Evolutionary conservation across 2,113 vertebrate genomes (phyloP).

Genomic region (Semicossyphus pulcher): DNA sequence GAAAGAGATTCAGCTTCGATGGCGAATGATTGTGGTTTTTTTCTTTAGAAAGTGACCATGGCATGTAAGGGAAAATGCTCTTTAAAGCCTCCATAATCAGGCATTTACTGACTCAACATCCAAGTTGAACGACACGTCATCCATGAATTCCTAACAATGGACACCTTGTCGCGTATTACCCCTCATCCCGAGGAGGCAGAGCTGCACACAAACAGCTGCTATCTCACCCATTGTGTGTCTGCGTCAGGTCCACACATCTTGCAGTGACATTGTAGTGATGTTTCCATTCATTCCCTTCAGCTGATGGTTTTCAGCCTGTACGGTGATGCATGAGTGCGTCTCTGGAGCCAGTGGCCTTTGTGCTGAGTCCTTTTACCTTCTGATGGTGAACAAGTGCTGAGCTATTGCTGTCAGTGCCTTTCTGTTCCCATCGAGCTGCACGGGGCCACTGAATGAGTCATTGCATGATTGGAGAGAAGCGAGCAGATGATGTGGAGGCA

Average conservation of each 20-base stretch:
- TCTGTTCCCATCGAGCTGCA: not conserved
- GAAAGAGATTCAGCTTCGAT: too few relatives aligned
- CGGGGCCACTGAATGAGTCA: slow-evolving; percentile 16
- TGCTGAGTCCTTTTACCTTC: slow-evolving; percentile 7
- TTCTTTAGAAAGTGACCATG: too few relatives aligned
- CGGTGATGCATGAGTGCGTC: not conserved
- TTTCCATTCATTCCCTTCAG: not conserved
- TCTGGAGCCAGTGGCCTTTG: not conserved
- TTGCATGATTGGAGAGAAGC: slow-evolving; percentile 22
- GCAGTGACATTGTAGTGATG: not conserved
- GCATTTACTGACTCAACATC: too few relatives aligned
- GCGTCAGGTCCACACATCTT: not conserved
- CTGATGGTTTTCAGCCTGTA: not conserved
- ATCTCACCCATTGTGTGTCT: not conserved
- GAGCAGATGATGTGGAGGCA: slow-evolving; percentile 30
- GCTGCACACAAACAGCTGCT: not conserved
- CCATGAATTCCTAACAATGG: too few relatives aligned
- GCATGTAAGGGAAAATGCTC: too few relatives aligned
- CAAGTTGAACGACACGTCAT: too few relatives aligned
- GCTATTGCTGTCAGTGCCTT: not conserved
- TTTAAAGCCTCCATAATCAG: too few relatives aligned
- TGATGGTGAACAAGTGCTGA: slow-evolving; percentile 11
- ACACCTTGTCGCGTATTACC: too few relatives aligned
- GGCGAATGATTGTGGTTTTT: too few relatives aligned
- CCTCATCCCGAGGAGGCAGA: too few relatives aligned